A percentile compares a stretch with the other conserved stretches of the same genome.
These are phyloP conservation scores for Lamprotornis superbus DNA, from an alignment of 2,113 vertebrate species.

Conservation along the genomic window DNA sequence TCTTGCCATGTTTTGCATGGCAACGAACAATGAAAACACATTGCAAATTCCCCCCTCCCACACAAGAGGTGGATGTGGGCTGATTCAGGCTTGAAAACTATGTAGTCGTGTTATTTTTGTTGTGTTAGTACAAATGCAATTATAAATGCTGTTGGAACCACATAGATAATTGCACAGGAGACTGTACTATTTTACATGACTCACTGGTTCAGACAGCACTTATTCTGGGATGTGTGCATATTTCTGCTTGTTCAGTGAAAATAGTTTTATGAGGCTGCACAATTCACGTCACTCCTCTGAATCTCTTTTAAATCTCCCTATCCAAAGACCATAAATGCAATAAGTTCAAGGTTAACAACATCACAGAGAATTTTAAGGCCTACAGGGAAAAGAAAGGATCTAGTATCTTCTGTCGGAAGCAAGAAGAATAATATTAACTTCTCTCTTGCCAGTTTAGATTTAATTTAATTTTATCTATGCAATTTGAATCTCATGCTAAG, in stretches of 20 bases:
- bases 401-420: background rate
- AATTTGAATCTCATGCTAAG: background rate
- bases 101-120: background rate
- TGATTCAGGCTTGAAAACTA: background rate
- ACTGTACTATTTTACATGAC: conserved; percentile 4
- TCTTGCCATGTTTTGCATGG: background rate
- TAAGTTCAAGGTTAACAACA: conserved; percentile 37
- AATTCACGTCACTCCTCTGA: background rate
- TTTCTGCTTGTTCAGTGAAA: conserved; percentile 41
- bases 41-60: background rate
- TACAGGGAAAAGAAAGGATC: background rate
- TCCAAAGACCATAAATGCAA: background rate
- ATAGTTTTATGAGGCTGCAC: conserved; percentile 1
- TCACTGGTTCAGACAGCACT: conserved; percentile 1
- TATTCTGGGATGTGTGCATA: background rate
- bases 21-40: background rate
- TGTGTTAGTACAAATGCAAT: background rate
- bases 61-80: background rate
- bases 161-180: background rate
- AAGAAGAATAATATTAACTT: background rate
- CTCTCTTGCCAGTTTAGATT: background rate
- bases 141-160: background rate
- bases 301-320: conserved; percentile 7
- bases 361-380: background rate
- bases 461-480: background rate